phyloP scores from a whole-genome alignment of 1,140 invertebrate species.

The Charaxes varanes region DNA sequence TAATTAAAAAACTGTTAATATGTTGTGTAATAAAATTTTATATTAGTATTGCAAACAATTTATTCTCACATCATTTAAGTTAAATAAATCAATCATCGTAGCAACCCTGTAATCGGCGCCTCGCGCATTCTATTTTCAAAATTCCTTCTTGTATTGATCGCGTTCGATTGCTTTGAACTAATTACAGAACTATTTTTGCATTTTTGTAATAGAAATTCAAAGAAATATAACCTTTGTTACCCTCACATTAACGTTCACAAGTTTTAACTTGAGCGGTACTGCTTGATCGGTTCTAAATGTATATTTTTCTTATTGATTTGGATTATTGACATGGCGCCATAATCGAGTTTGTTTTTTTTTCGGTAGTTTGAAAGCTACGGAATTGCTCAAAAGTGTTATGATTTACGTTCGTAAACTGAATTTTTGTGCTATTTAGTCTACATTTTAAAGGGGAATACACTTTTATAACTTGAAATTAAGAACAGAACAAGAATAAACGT shows the following conservation, averaged over 20 bases:
- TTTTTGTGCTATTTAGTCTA: constrained; percentile 1
- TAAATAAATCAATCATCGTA: too few relatives aligned
- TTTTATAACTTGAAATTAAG: too few relatives aligned
- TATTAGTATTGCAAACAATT: too few relatives aligned
- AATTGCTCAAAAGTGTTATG: too few relatives aligned
- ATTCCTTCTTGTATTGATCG: constrained; percentile 55
- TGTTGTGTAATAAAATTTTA: too few relatives aligned
- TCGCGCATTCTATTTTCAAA: constrained; percentile 58
- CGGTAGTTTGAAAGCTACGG: constrained; percentile 1
- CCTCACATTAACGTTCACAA: constrained; percentile 1
- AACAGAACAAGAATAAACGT: neutral
- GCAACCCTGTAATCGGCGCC: constrained; percentile 31
- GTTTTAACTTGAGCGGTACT: neutral
- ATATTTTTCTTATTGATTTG: constrained; percentile 27
- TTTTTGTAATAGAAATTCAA: neutral
- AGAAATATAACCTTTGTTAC: constrained; percentile 2
- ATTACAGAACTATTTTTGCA: constrained; percentile 27
- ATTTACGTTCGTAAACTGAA: neutral
- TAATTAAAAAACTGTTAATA: too few relatives aligned
- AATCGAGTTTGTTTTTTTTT: constrained; percentile 13
- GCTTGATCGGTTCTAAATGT: constrained; percentile 18
- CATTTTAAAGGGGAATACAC: too few relatives aligned
- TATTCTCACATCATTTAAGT: too few relatives aligned
- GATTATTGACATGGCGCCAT: constrained; percentile 29
- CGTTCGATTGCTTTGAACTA: constrained; percentile 47